phyloP scores from a whole-genome alignment of 2,113 vertebrate genomes.

The Alectura lathami region DNA sequence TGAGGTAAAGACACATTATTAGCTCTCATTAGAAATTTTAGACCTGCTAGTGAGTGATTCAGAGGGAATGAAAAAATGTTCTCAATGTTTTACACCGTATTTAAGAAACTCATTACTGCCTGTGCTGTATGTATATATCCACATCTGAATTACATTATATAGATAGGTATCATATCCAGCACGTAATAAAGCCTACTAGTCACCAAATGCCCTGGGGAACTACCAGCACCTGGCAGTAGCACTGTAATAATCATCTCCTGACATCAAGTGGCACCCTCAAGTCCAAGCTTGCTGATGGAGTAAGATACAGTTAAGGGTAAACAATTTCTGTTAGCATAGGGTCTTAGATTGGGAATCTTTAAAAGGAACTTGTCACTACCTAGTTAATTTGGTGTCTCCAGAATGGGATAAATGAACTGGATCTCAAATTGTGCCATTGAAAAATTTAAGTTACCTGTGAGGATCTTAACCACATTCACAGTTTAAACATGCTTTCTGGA shows the following conservation, averaged over 20 bases:
- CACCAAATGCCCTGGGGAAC: not conserved
- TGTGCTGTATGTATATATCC: not conserved
- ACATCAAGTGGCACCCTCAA: not conserved
- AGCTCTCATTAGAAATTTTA: not conserved
- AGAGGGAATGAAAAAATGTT: not conserved
- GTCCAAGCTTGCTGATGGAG: not conserved
- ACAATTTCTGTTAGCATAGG: not conserved
- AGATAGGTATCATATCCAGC: not conserved
- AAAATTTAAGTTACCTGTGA: not conserved
- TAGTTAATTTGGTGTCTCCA: not conserved
- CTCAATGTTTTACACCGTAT: not conserved
- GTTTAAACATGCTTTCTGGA: not conserved
- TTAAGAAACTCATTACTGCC: not conserved
- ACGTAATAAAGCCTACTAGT: not conserved
- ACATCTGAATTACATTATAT: not conserved
- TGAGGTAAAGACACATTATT: not conserved
- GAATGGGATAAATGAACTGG: not conserved
- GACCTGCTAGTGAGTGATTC: not conserved
- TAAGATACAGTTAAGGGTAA: not conserved
- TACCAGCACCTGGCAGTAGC: not conserved
- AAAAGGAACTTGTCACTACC: not conserved
- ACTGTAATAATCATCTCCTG: not conserved
- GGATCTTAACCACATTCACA: accelerated
- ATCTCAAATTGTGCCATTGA: not conserved
- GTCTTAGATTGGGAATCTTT: not conserved